Conservation (phyloP, 2,797 vertebrate genomes). For the Ptychadena robeensis region DNA sequence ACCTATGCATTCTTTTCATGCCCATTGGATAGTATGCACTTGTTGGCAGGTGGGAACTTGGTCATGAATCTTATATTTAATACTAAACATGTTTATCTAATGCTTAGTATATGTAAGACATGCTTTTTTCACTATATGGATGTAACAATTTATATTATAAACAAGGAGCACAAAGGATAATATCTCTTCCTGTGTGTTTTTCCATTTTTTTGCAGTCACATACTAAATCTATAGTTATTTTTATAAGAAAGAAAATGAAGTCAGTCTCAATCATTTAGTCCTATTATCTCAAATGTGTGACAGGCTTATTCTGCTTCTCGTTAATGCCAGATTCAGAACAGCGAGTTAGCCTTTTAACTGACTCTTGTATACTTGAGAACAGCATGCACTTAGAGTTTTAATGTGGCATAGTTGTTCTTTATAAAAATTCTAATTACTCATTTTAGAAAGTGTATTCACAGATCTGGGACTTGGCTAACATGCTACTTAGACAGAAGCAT, state of each 20-base stretch:
- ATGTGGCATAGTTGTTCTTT: conserved; percentile 44
- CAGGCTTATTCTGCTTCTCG: neutral
- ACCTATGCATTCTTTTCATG: too few relatives aligned
- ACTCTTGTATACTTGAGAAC: conserved; percentile 32
- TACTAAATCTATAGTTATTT: conserved; percentile 5
- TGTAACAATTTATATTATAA: neutral
- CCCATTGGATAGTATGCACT: too few relatives aligned
- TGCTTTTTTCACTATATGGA: neutral
- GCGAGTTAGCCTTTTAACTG: conserved; percentile 23
- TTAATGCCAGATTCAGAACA: conserved; percentile 10
- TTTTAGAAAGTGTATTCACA: conserved; percentile 38
- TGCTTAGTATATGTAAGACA: neutral
- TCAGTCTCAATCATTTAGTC: neutral
- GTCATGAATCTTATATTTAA: too few relatives aligned
- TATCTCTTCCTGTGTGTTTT: neutral
- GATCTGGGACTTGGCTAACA: conserved; percentile 43
- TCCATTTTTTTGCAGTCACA: neutral
- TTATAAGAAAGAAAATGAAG: conserved; percentile 3
- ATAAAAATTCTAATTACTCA: conserved; percentile 40
- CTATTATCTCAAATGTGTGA: neutral
- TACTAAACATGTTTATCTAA: too few relatives aligned
- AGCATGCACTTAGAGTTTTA: conserved; percentile 45
- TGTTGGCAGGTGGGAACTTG: too few relatives aligned
- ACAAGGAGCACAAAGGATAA: neutral
- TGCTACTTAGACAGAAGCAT: conserved; percentile 43